Base-by-base conservation (phyloP, 1,140 invertebrate species). In the Plectus sambesii region DNA sequence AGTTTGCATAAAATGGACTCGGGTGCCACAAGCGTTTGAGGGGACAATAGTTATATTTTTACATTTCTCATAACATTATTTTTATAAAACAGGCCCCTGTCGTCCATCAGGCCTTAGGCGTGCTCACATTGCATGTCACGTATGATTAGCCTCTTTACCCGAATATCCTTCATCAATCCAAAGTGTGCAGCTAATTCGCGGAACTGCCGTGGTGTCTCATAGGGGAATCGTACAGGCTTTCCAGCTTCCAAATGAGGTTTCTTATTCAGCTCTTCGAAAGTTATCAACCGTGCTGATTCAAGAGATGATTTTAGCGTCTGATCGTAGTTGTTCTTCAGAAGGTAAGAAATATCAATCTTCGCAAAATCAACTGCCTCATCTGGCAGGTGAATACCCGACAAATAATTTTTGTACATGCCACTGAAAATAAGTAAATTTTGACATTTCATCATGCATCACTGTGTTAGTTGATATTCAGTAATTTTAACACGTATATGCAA, bases 401-500 rank as follows among this genome's bases (percentile, higher is more conserved):
- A 53, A 40, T 53, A 68, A 19, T 48, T 54, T 37, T 66, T 66
- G 49, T 58, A 66, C 12, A 68, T 40, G 6, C 64, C 63, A 37
- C 61, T 62, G 20, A 50, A 65, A 54, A 46, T 24, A 0, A n/a
- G n/a, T n/a, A n/a, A n/a, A n/a, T n/a, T n/a, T n/a, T n/a, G n/a
- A n/a, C n/a, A n/a, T n/a, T n/a, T n/a, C n/a, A n/a, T n/a, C n/a
- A n/a, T n/a, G n/a, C n/a, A n/a, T n/a, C n/a, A n/a, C n/a, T n/a
- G n/a, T n/a, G n/a, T n/a, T n/a, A n/a, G n/a, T n/a, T n/a, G n/a
- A n/a, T n/a, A n/a, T n/a, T n/a, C n/a, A n/a, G n/a, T n/a, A n/a
- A n/a, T n/a, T n/a, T n/a, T n/a, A n/a, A n/a, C n/a, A n/a, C n/a
- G n/a, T n/a, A n/a, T n/a, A n/a, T n/a, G n/a, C n/a, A n/a, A n/a